Percentiles rank a stretch among this genome's conserved stretches.
Evolutionary conservation across 2,113 vertebrate genomes (phyloP).

Genomic region (Heterotis niloticus): DNA sequence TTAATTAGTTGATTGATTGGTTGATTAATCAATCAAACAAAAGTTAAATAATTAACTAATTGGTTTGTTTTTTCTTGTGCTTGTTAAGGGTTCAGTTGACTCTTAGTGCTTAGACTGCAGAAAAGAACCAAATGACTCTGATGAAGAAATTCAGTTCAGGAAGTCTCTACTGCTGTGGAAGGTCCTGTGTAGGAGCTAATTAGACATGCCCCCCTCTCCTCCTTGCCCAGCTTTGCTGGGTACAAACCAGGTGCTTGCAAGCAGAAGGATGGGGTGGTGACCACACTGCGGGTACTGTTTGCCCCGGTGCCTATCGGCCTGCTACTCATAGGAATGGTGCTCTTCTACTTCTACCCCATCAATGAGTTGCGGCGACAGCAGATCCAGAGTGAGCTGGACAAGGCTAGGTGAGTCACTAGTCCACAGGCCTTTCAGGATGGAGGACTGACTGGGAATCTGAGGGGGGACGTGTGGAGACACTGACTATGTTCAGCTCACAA

Average conservation of each 20-base stretch:
- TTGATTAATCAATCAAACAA: no score
- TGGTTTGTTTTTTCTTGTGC: no score
- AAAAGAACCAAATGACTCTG: neutral
- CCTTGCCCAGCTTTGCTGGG: conserved; percentile 61
- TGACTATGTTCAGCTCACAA: no score
- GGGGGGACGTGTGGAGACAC: no score
- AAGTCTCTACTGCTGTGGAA: neutral
- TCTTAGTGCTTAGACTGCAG: neutral
- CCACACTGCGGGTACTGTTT: conserved; percentile 49
- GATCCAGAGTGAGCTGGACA: conserved; percentile 46
- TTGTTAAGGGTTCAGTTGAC: neutral
- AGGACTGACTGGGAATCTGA: neutral
- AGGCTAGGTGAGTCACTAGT: conserved; percentile 29
- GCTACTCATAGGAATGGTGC: conserved; percentile 46
- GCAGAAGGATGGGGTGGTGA: conserved; percentile 33
- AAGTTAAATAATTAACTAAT: no score
- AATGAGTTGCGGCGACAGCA: conserved; percentile 45
- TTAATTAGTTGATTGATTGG: no score
- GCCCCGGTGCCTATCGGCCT: conserved; percentile 51
- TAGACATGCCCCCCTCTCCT: neutral
- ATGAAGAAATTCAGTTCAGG: neutral
- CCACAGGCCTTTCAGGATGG: neutral
- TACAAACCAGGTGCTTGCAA: conserved; percentile 50
- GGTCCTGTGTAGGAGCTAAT: neutral
- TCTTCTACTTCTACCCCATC: conserved; percentile 61